phyloP scores from a whole-genome alignment of 2,797 vertebrate genomes.

The Anguilla obscura region DNA sequence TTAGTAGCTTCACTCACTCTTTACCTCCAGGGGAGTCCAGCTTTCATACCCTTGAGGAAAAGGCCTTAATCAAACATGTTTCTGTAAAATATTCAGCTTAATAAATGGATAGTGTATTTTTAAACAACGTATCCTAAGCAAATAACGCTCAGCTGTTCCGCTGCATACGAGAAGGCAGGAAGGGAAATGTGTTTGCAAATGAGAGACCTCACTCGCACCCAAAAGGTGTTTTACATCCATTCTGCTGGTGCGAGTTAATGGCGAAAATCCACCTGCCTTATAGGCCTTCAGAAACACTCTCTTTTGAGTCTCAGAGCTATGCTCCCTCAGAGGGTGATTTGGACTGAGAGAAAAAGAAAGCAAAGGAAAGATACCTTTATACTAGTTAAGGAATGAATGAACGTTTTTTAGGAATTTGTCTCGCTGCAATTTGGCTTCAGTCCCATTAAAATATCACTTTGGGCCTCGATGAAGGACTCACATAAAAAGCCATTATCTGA shows the following conservation, averaged over 20 bases:
- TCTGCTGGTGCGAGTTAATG: conserved; percentile 55
- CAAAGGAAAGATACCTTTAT: conserved; percentile 22
- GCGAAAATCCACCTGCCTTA: conserved; percentile 39
- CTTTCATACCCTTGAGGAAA: background rate
- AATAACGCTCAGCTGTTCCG: background rate
- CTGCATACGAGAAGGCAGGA: no score
- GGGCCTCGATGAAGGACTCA: background rate
- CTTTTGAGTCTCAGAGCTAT: conserved; percentile 1
- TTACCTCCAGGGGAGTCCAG: background rate
- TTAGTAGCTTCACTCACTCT: background rate
- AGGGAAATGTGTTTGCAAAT: background rate
- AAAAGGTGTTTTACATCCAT: conserved; percentile 45
- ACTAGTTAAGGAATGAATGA: background rate
- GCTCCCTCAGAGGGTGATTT: background rate
- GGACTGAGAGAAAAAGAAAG: conserved; percentile 17
- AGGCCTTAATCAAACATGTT: background rate
- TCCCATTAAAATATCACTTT: background rate
- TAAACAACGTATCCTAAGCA: background rate
- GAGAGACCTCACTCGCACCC: background rate
- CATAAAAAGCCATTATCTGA: background rate
- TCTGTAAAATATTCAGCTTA: background rate
- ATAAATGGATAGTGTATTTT: background rate
- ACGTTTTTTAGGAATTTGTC: background rate
- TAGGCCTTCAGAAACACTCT: conserved; percentile 45
- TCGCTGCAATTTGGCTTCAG: background rate